Percentiles rank a stretch among this genome's conserved stretches.
These are phyloP conservation scores for Papilio polytes DNA, from an alignment of 1,140 invertebrate genomes.

Conservation along the genomic window DNA sequence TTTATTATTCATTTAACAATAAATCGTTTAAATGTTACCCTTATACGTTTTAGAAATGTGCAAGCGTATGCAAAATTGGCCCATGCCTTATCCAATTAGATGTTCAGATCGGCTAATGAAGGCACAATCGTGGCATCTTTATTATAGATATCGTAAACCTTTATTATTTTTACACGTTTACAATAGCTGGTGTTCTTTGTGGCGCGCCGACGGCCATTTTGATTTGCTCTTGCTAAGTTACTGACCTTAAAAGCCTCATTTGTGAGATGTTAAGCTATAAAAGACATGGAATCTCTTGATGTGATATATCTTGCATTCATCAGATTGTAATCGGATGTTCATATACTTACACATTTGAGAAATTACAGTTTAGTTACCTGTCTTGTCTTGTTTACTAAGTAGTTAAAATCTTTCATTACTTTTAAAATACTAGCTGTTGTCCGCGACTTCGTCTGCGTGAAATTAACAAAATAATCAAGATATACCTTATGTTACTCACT, in stretches of 20 bases:
- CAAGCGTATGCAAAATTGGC: conserved; percentile 37
- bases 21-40: conserved; percentile 8
- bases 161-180: conserved; percentile 74
- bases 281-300: background rate
- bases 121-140: conserved; percentile 61
- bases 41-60: background rate
- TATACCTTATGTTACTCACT: too few species aligned
- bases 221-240: conserved; percentile 45
- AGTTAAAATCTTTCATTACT: too few species aligned
- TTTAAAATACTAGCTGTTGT: too few species aligned
- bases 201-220: conserved; percentile 48
- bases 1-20: background rate
- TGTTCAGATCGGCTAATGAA: conserved; percentile 63
- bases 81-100: conserved; percentile 60
- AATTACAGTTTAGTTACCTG: too few species aligned
- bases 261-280: conserved; percentile 12
- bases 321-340: too few species aligned
- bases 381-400: too few species aligned
- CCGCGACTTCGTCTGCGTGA: too few species aligned
- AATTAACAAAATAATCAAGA: too few species aligned
- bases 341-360: too few species aligned
- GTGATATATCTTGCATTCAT: background rate
- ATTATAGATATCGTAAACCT: conserved; percentile 56
- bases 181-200: conserved; percentile 65
- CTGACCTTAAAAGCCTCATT: conserved; percentile 46